Evolutionary conservation across 2,113 vertebrate species (phyloP), one percentile per base, ranked within the genome.

Genomic region (Brachirus orientalis): DNA sequence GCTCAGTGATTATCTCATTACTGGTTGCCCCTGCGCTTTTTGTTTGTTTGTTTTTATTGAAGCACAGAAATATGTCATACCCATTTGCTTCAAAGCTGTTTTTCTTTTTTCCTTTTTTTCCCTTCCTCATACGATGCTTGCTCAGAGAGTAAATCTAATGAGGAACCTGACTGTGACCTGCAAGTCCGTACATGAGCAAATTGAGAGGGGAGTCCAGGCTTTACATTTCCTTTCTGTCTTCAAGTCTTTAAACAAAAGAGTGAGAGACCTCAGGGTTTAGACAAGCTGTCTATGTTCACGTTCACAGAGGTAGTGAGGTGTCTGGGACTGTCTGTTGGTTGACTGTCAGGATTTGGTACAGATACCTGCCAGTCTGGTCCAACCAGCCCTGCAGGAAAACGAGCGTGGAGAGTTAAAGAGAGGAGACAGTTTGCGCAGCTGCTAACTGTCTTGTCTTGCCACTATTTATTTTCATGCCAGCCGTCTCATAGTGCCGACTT

Each of bases 291-390:
- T 33, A 66, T 83, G 77, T 65, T 44, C 74, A 68, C 45, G 77
- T 65, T 44, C 74, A 68, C 45, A 71, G 62, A 60, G 73, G n/a
- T 28, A 53, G 28, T 35, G 48, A 8, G 58, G 69, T 3, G 55
- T 38, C 58, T 67, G 69, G n/a, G 44, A 54, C 71, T 69, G 77
- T 75, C 76, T 84, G 73, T 81, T 70, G 69, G 72, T 68, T 55
- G 72, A 82, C 74, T 75, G 72, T 82, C 75, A 66, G 72, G 67
- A 44, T 69, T 43, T 7, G 2, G 11, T 6, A 47, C 33, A 61
- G 67, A 63, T 74, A 69, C 89, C 87, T 86, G 89, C 69, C 85
- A 44, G 67, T 83, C 89, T 52, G 82, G 91, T 91, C 69, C 41
- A 13, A 90, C 91, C 82, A 66, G 91, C 85, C 68, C 58, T 12